Base-by-base conservation (phyloP, 2,888 invertebrate genomes). In the Rhaphigaster nebulosa region DNA sequence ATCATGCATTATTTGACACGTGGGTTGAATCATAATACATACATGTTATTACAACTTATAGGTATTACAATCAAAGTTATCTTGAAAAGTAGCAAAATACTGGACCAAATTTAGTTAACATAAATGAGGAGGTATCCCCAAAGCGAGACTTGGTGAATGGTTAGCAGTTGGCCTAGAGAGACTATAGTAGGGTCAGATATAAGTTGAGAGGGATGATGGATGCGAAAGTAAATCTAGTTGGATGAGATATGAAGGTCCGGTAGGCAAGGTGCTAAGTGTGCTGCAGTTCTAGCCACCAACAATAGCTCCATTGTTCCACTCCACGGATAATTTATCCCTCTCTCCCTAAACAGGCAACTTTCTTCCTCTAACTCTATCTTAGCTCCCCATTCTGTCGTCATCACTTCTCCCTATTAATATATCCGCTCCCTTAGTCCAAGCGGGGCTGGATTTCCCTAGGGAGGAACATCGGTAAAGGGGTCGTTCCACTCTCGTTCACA, bases 281-380 rank as follows among this genome's bases (percentile, higher is more conserved):
- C 45, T 38, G 26, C 45, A 84, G 84, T 45, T 45, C 84, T 29
- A 65, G 65, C 45, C 70, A 10, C 84, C n/a, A 84, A 84, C 84
- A 84, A 84, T 84, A n/a, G 84, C 45, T 26, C 84, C n/a, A 84
- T 84, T 84, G 84, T 84, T 84, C 45, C n/a, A 45, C 5, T 13
- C n/a, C n/a, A n/a, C 84, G 84, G 84, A 41, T 84, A 84, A 84
- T 84, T 84, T 84, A 84, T 84, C 45, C 84, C 84, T 26, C 45
- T 50, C 45, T 50, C 84, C 41, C 84, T 84, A 84, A 84, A 84
- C 84, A 84, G 84, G 45, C 84, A 84, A 84, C 84, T 84, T 84
- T 45, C 84, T 84, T 84, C 84, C 84, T 50, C 70, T 50, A 84
- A 84, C 84, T 84, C 84, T 84, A 50, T 84, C 84, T 84, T 84